Evolutionary conservation across 2,888 invertebrate species (phyloP), one percentile per base, ranked within the genome.

Genomic region (Penaeus monodon): DNA sequence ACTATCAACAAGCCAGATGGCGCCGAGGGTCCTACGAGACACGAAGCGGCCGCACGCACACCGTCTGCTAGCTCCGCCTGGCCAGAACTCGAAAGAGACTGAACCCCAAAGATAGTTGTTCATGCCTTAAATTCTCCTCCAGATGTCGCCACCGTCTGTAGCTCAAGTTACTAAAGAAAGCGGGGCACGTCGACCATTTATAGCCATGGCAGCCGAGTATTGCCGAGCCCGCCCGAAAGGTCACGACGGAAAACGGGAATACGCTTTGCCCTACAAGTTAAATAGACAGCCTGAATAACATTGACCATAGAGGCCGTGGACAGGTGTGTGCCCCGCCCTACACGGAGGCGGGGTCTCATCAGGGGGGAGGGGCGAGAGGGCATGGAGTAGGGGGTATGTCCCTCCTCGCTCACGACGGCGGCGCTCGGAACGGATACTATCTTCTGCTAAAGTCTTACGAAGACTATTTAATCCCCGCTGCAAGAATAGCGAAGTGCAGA

Each of bases 31-130:
- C 76, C 38, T n/a, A 44, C 74, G 83, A 76, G 74, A 76, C 82
- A 63, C 82, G 74, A 74, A 65, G 83, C 74, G 57, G 65, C 64
- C 83, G 68, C 78, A 77, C 66, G 64, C 81, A 64, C 78, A 78
- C 86, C 86, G 66, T 68, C 86, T 82, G 86, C 78, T 68, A 83
- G 70, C 86, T 78, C 68, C 82, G 81, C 82, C 83, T 68, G 86
- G 82, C 79, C 86, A 86, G 79, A 68, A 86, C 86, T 86, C 86
- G 79, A 82, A 70, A 68, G 49, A 64, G 66, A 79, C 86, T 85
- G 64, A 65, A 82, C 82, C 85, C 84, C 78, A 78, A 70, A 80
- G 80, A 80, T 80, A 85, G 79, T 57, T 80, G 73, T 80, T 80
- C 85, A 63, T 80, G 63, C 57, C 64, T 73, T 73, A 68, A 80